phyloP scores from a whole-genome alignment of 2,888 invertebrate genomes.

The Panopea generosa region DNA sequence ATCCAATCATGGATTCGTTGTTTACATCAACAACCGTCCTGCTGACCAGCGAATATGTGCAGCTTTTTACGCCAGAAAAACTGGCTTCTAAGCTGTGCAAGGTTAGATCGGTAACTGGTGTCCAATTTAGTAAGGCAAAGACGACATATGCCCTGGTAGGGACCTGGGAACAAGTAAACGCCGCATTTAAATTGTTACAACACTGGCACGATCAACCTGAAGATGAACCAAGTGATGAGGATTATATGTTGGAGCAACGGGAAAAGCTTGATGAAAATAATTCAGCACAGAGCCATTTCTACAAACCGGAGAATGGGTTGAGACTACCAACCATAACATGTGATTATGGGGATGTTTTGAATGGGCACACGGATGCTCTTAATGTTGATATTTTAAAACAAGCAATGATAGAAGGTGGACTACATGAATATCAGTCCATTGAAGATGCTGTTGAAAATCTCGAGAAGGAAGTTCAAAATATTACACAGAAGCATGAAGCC shows the following conservation, averaged over 20 bases:
- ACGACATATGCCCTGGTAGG: slow-evolving; percentile 46
- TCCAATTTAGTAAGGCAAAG: slow-evolving; percentile 41
- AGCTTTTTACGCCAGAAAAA: slow-evolving; percentile 11
- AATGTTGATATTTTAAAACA: not conserved
- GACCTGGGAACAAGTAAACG: slow-evolving; percentile 42
- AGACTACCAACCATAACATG: not conserved
- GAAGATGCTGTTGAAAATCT: slow-evolving; percentile 4
- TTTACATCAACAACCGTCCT: slow-evolving; percentile 48
- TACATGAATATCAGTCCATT: not conserved
- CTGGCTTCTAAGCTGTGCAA: slow-evolving; percentile 41
- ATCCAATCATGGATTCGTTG: slow-evolving; percentile 32
- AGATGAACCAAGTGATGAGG: slow-evolving; percentile 30
- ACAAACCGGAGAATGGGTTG: not conserved
- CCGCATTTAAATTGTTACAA: slow-evolving; percentile 40
- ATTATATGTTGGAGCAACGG: not conserved
- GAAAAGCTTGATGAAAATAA: not conserved
- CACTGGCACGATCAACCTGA: slow-evolving; percentile 39
- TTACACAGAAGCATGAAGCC: not conserved
- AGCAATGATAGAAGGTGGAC: not conserved
- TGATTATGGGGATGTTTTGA: not conserved
- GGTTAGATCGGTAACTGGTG: slow-evolving; percentile 43
- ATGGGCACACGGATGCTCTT: not conserved
- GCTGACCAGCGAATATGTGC: slow-evolving; percentile 35
- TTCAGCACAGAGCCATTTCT: slow-evolving; percentile 1
- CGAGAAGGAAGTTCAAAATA: slow-evolving; percentile 9